These are phyloP conservation scores for Drosophila birchii DNA, from an alignment of 2,888 invertebrate species.

Conservation along the genomic window DNA sequence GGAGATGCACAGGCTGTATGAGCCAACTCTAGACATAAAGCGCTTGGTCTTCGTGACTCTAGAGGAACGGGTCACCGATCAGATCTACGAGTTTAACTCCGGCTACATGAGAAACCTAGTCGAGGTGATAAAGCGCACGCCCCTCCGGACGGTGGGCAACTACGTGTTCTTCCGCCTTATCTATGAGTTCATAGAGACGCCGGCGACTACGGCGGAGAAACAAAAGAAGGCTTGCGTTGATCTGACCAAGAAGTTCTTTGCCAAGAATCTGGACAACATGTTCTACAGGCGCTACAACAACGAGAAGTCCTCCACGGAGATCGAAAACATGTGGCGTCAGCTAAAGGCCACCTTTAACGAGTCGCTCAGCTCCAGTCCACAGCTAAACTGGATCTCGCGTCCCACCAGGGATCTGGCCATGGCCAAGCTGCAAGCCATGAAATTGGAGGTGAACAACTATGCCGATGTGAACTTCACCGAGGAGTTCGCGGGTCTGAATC, in stretches of 20 bases:
- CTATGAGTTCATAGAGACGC: constrained; percentile 58
- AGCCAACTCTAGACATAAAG: constrained; percentile 64
- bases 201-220: constrained; percentile 32
- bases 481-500: constrained; percentile 67
- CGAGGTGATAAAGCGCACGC: constrained; percentile 52
- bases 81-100: constrained; percentile 67
- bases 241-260: constrained; percentile 66
- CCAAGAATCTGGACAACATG: constrained; percentile 82
- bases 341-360: constrained; percentile 71
- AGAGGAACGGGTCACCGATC: constrained; percentile 53
- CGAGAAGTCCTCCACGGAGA: constrained; percentile 64
- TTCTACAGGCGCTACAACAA: constrained; percentile 72
- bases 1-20: constrained; percentile 66
- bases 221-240: constrained; percentile 61
- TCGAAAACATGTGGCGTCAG: constrained; percentile 77
- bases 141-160: constrained; percentile 74
- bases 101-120: constrained; percentile 73
- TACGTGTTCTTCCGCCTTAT: constrained; percentile 80
- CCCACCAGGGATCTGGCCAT: constrained; percentile 67
- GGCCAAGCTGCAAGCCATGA: constrained; percentile 73
- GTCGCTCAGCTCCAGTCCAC: constrained; percentile 51
- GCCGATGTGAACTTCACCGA: constrained; percentile 62
- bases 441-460: constrained; percentile 72
- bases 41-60: constrained; percentile 68
- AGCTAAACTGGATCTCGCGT: constrained; percentile 67